Evolutionary conservation across 1,140 invertebrate genomes (phyloP), one percentile per base, ranked within the genome.

Genomic region (Notospermus geniculatus): DNA sequence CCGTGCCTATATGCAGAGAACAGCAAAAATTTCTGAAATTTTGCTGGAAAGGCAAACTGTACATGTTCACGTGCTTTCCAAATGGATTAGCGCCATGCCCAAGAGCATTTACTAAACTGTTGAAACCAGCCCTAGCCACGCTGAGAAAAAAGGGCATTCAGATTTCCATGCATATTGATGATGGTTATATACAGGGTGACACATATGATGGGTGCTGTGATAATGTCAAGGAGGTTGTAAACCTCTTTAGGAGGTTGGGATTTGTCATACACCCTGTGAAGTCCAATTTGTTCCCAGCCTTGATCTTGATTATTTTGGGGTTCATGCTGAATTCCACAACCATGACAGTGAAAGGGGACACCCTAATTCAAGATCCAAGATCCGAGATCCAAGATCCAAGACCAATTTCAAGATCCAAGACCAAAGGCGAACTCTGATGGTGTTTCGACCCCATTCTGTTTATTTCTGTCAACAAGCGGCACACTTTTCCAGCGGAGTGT

Each of bases 51-150:
- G 46, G 52, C 11, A 22, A 36, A 19, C 13, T 23, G 39, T 54
- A 1, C 25, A n/a, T 54, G 13, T 60, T 36, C 50, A 55, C 32
- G 22, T 60, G 50, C 19, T 60, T 60, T 25, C 53, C 59, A 13
- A 53, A 55, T 54, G 59, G 46, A 5, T n/a, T 60, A 19, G 1
- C 13, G 17, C 55, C 29, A 4, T 22, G 15, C 13, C 30, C 53
- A 13, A 11, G 50, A 28, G n/a, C 4, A 2, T 60, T 55, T 27
- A 56, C 52, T n/a, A 60, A 60, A 55, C 13, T 54, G 22, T 13
- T 39, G 9, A 60, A 60, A 52, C n/a, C 27, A 17, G 9, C 55
- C 15, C 55, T 60, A 54, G 25, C 59, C 13, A 32, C 2, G 15
- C 22, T 60, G n/a, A 55, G 59, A 39, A 56, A 0, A 39, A 15